Evolutionary conservation across 2,113 vertebrate genomes (phyloP).

Genomic region (Ivindomyrus marchei): DNA sequence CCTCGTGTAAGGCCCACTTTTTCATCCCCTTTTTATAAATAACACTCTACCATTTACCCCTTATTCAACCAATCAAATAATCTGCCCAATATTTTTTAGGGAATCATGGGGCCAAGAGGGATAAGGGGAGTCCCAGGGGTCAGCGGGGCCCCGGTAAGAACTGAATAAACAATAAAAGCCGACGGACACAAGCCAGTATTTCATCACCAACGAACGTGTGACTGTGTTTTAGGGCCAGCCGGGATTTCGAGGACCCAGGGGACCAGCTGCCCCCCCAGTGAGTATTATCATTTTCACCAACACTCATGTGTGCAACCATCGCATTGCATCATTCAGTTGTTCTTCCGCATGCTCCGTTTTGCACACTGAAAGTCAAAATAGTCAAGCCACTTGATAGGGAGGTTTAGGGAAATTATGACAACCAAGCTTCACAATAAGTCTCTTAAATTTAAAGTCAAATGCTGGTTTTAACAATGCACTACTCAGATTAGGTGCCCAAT

Average conservation of each 20-base stretch:
- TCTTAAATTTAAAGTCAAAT: neutral
- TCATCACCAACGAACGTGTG: neutral
- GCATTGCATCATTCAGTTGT: neutral
- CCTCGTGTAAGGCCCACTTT: slow-evolving; percentile 41
- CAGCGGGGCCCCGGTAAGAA: slow-evolving; percentile 60
- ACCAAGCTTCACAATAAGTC: neutral
- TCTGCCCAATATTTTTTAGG: slow-evolving; percentile 37
- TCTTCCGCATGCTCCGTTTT: neutral
- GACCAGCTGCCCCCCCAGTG: slow-evolving; percentile 51
- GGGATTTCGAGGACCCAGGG: slow-evolving; percentile 47
- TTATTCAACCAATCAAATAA: neutral
- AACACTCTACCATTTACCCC: neutral
- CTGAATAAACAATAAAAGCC: neutral
- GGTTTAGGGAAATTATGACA: neutral
- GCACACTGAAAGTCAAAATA: neutral
- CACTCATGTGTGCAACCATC: neutral
- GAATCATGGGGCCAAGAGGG: slow-evolving; percentile 50
- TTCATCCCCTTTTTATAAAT: neutral
- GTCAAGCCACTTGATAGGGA: neutral
- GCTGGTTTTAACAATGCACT: neutral
- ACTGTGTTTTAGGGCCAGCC: slow-evolving; percentile 51
- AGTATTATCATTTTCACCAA: slow-evolving; percentile 1
- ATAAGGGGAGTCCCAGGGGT: slow-evolving; percentile 53
- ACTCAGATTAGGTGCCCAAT: neutral
- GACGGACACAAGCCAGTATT: neutral